Conservation (phyloP, 2,113 vertebrate species). For the Nesogale talazaci region DNA sequence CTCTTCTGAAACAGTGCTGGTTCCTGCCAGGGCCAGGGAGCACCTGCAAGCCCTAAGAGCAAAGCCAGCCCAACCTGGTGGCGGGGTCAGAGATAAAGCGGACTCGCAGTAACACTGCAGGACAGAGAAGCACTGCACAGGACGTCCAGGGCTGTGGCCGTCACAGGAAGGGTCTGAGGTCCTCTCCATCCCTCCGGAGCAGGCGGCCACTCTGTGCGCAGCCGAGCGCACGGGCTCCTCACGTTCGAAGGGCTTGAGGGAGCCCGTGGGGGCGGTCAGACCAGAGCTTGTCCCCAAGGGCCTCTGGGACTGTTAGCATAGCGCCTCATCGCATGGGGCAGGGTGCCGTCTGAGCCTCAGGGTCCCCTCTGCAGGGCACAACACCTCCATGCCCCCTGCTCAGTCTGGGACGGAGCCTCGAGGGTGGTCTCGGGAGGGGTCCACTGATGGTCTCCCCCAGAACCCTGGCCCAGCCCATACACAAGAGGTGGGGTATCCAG, state of each 20-base stretch:
- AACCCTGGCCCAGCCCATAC: no score
- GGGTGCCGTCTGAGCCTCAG: background rate
- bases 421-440: background rate
- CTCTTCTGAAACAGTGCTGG: background rate
- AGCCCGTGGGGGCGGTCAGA: no score
- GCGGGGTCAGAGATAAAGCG: background rate
- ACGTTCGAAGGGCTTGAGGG: no score
- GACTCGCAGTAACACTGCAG: background rate
- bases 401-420: background rate
- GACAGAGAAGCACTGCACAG: background rate
- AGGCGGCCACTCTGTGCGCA: no score
- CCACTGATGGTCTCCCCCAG: background rate
- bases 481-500: no score
- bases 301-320: no score
- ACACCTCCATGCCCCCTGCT: background rate
- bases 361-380: background rate
- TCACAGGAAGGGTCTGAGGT: no score
- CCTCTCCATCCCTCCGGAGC: no score
- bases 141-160: background rate
- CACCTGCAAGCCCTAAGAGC: background rate
- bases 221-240: no score
- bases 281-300: no score
- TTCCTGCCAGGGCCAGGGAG: background rate
- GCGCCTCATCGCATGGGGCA: background rate
- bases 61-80: no score